A percentile compares a stretch with the other conserved stretches of the same genome.
phyloP scores from a whole-genome alignment of 2,888 invertebrate genomes.

The Drosophila atroscutellata region DNA sequence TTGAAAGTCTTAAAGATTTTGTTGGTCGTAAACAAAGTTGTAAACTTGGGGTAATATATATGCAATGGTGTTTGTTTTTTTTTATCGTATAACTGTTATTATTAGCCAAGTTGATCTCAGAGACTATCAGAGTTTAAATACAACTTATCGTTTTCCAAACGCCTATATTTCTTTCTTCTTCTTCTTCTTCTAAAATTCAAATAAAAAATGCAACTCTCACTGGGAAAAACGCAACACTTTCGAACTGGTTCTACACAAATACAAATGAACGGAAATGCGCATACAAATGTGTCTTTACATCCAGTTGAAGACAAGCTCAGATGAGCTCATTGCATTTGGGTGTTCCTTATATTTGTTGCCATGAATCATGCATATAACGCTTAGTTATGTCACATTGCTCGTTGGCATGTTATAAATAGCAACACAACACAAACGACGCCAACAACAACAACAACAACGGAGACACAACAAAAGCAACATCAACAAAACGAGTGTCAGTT shows the following conservation, averaged over 20 bases:
- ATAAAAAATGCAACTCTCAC: not conserved
- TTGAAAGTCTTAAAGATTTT: not conserved
- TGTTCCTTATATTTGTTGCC: slow-evolving; percentile 54
- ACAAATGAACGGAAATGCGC: slow-evolving; percentile 9
- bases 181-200: no score
- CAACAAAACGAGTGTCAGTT: slow-evolving; percentile 27
- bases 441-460: slow-evolving; percentile 23
- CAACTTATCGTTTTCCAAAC: not conserved
- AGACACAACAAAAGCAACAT: slow-evolving; percentile 26
- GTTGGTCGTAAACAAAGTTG: not conserved
- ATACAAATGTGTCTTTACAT: not conserved
- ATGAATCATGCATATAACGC: slow-evolving; percentile 52
- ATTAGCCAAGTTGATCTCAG: not conserved
- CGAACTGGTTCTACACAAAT: slow-evolving; percentile 42
- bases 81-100: no score
- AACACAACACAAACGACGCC: slow-evolving; percentile 24
- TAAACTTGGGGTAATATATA: not conserved
- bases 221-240: not conserved
- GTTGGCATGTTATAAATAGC: slow-evolving; percentile 45
- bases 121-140: not conserved
- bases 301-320: slow-evolving; percentile 18
- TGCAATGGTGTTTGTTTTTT: no score
- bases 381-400: slow-evolving; percentile 51
- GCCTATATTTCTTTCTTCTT: not conserved
- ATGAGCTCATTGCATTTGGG: slow-evolving; percentile 55